Evolutionary conservation across 2,888 invertebrate genomes (phyloP), one percentile per base, ranked within the genome.

Genomic region (Bellardia bayeri): DNA sequence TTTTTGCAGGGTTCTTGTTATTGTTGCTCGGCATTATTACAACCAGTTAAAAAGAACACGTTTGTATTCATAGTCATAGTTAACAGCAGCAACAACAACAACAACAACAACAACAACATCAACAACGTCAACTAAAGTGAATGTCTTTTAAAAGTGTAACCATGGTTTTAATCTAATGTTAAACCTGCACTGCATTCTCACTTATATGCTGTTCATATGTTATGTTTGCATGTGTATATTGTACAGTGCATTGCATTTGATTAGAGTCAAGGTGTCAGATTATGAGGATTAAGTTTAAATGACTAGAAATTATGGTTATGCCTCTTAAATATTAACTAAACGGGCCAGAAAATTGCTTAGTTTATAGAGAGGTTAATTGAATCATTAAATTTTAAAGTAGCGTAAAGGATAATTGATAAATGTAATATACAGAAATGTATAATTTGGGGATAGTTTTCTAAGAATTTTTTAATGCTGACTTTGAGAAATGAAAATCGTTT

Each of bases 101-200:
- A 2, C 33, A 33, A 33, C 33, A 33, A 33, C 16, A 45, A 14
- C 14, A 8, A 13, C n/a, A 49, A 40, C 45, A 14, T 16, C 58
- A 51, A 45, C 78, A 64, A 83, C 54, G 7, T 85, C 81, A 85
- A 81, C 69, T 81, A 63, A 81, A 69, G 80, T 76, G 75, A 85
- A 85, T 74, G 84, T 68, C 74, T 63, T 82, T 79, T 66, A 66
- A 76, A 76, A 75, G 80, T 69, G 61, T 76, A 81, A 76, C 83
- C 86, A 87, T 83, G 80, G 71, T 54, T 83, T 87, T 84, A 84
- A 87, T 81, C 83, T 81, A 84, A 87, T 76, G 83, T 71, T 71
- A 68, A 78, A 71, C 71, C 40, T 56, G 51, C 16, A 40, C 30
- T 23, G 23, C 16, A 3, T 23, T 11, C 23, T 9, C 16, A 23